phyloP scores from a whole-genome alignment of 2,888 invertebrate genomes.

The Eudemis profundana region DNA sequence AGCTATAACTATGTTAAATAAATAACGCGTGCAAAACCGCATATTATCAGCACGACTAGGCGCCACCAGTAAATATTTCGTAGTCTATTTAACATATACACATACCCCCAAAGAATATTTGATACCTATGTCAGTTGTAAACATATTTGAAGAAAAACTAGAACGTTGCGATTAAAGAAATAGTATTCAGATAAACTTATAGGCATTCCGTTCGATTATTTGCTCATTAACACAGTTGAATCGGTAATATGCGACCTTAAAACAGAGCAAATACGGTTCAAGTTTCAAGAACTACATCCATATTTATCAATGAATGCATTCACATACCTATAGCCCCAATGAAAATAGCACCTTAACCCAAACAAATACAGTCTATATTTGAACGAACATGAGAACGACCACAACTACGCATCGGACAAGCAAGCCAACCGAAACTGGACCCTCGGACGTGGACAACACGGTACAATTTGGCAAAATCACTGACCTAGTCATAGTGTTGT shows the following conservation, averaged over 20 bases:
- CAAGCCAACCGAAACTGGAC: conserved; percentile 15
- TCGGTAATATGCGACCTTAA: background rate
- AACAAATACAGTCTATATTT: conserved; percentile 14
- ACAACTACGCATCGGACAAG: conserved; percentile 21
- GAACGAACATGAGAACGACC: conserved; percentile 4
- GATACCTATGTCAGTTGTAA: conserved; percentile 5
- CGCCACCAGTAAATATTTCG: conserved; percentile 33
- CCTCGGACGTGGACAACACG: conserved; percentile 15
- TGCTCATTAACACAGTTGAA: background rate
- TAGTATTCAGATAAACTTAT: background rate
- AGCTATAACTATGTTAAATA: conserved; percentile 26
- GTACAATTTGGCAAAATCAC: no score
- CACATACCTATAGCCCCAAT: background rate
- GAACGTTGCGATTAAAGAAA: conserved; percentile 21
- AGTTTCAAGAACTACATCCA: background rate
- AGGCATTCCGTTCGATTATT: background rate
- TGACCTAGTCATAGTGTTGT: conserved; percentile 82
- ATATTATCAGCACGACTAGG: conserved; percentile 12
- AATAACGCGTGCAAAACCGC: conserved; percentile 17
- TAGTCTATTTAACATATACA: background rate
- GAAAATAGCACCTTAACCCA: conserved; percentile 14
- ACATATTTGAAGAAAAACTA: conserved; percentile 34
- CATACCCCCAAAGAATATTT: conserved; percentile 23
- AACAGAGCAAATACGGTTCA: background rate
- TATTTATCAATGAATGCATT: conserved; percentile 3